Evolutionary conservation across 2,888 invertebrate genomes (phyloP).

Genomic region (Tyria jacobaeae): DNA sequence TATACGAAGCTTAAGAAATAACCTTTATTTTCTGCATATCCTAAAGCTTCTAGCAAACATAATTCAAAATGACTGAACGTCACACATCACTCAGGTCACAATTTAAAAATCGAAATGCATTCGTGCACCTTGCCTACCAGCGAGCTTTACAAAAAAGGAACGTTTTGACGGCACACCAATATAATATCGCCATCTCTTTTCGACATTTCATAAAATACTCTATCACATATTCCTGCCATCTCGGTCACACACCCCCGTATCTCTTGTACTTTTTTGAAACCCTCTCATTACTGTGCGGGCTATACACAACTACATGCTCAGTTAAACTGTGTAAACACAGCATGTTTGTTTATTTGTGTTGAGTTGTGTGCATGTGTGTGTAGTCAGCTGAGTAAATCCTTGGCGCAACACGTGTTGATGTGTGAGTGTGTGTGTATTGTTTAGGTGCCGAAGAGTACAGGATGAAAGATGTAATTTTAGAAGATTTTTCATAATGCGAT

Average conservation of each 20-base stretch:
- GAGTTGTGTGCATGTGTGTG: constrained; percentile 60
- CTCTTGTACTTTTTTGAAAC: constrained; percentile 80
- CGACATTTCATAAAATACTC: constrained; percentile 35
- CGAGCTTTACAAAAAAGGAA: constrained; percentile 79
- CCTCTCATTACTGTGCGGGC: constrained; percentile 71
- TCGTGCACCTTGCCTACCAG: constrained; percentile 82
- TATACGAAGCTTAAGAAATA: neutral
- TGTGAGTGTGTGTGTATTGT: constrained; percentile 54
- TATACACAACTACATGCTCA: constrained; percentile 59
- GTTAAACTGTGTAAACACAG: constrained; percentile 57
- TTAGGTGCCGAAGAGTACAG: constrained; percentile 56
- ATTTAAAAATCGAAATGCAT: constrained; percentile 76
- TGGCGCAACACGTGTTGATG: constrained; percentile 59
- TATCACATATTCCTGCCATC: constrained; percentile 49
- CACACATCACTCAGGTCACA: constrained; percentile 79
- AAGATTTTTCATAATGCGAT: constrained; percentile 43
- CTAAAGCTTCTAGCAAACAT: constrained; percentile 11
- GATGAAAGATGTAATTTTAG: constrained; percentile 52
- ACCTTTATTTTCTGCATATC: neutral
- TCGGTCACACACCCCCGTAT: constrained; percentile 65
- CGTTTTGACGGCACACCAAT: constrained; percentile 65
- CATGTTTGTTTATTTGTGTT: constrained; percentile 66
- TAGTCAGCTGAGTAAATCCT: constrained; percentile 76
- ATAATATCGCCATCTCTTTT: constrained; percentile 58
- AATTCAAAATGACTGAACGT: constrained; percentile 57